Evolutionary conservation across 2,113 vertebrate species (phyloP), one percentile per base, ranked within the genome.

Genomic region (Megatriorchis doriae): DNA sequence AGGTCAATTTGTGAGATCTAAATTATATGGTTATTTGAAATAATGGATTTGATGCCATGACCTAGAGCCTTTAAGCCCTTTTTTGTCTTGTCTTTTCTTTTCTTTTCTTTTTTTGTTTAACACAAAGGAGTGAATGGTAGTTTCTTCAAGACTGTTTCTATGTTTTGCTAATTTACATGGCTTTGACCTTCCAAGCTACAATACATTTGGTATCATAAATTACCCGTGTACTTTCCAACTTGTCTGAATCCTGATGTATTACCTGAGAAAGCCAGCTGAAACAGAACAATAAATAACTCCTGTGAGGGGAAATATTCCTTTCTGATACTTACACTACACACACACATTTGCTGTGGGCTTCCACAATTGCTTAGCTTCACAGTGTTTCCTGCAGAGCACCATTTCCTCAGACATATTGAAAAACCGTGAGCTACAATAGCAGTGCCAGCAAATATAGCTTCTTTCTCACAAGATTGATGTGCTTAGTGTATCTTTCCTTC

Each of bases 211-310:
- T 91, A n/a, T 67, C 56, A 79, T 87, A 92, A 96, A 91, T 94
- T 90, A 92, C 45, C 36, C 32, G 3, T 65, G 43, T 67, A 32
- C 26, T 95, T 53, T 72, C 72, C 36, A 92, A 42, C 66, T 43
- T 81, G 55, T 55, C 81, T 66, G 56, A 73, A 52, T 85, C 68
- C 48, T 95, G 77, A 96, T 74, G 75, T 80, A 93, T 56, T 97
- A 38, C 67, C 43, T 43, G 52, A 80, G 74, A 96, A 94, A 97
- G 14, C 7, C 48, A 91, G 20, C 59, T 94, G 95, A 94, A 95
- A 92, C 27, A 90, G 62, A 94, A 29, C 32, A 94, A 94, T 94
- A 96, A 88, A 90, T 92, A 90, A 95, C 81, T 40, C 26, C 61
- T n/a, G 42, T 43, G 45, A 90, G 29, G 17, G 42, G 26, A 73